Base-by-base conservation (phyloP, 2,888 invertebrate genomes). In the Drosophila subsilvestris region DNA sequence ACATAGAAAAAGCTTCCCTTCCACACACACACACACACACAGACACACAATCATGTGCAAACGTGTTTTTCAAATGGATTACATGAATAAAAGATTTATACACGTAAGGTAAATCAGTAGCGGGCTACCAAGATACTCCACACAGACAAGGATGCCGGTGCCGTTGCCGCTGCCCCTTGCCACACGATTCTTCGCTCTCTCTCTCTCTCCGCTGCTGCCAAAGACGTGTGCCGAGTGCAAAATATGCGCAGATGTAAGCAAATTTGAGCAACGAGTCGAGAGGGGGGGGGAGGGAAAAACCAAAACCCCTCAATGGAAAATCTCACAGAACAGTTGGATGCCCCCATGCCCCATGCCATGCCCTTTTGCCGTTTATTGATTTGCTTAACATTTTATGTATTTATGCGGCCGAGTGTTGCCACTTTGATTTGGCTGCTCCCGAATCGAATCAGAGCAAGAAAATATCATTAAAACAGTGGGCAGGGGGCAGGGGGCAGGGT, bases 51-150 rank as follows among this genome's bases (percentile, higher is more conserved):
- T 88, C 85, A 88, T 88, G 89, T 86, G 85, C 87, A 86, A 86
- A 88, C 85, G 89, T 86, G 85, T 86, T 86, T 75, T 84, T 76
- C 89, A 86, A 86, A 86, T 86, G 85, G 85, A 86, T 86, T 86
- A 86, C 89, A 86, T 86, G 89, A 86, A 86, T 86, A 86, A 86
- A 86, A 86, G 89, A 86, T 86, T 86, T 86, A 86, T 86, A 76
- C 89, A 86, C 81, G 87, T 88, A 74, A 80, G 87, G 79, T 87
- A 84, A 86, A 86, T 88, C 85, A 86, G 89, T 86, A 79, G 85
- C 87, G 85, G 89, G 87, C 75, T 76, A 79, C 89, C 89, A 75
- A 73, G 63, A 73, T 67, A 56, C 61, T 56, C 67, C 54, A 37
- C 58, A 57, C 70, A 63, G 62, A 67, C 66, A 68, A n/a, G 53